A percentile compares a stretch with the other conserved stretches of the same genome.
Conservation (phyloP, 2,888 invertebrate species). For the Pachycephus smyrnensis region DNA sequence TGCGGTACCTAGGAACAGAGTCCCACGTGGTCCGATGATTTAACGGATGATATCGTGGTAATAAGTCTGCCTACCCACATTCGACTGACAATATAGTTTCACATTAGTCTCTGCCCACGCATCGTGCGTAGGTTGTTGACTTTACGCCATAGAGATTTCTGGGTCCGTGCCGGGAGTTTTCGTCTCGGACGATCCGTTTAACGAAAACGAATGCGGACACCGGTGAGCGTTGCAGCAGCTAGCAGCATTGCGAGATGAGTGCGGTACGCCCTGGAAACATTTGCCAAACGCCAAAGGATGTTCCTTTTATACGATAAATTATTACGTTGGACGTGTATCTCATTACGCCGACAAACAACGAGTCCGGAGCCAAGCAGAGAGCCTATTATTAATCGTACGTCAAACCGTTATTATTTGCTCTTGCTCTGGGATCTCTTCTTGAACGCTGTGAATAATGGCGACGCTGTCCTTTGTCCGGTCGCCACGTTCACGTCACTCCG, state of each 20-base stretch:
- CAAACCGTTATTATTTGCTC: conserved; percentile 40
- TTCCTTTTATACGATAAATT: conserved; percentile 49
- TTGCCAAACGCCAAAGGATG: conserved; percentile 42
- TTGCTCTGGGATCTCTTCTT: background rate
- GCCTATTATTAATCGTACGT: conserved; percentile 38
- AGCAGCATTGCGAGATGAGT: too few relatives aligned
- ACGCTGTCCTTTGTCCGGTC: conserved; percentile 18
- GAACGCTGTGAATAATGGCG: conserved; percentile 20
- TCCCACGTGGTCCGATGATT: too few relatives aligned
- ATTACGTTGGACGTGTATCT: conserved; percentile 40
- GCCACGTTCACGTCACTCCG: background rate
- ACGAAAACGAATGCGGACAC: too few relatives aligned
- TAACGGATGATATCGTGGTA: background rate
- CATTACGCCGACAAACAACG: conserved; percentile 32
- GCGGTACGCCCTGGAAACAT: conserved; percentile 12
- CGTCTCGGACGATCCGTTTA: too few relatives aligned
- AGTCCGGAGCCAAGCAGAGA: conserved; percentile 25
- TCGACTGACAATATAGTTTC: conserved; percentile 37
- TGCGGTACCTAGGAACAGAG: too few relatives aligned
- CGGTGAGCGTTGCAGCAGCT: too few relatives aligned
- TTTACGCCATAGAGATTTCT: background rate
- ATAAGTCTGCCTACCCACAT: conserved; percentile 3
- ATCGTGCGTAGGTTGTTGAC: background rate
- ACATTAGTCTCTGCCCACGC: conserved; percentile 53
- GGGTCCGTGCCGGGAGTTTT: background rate